Evolutionary conservation across 1,140 invertebrate species (phyloP).

Genomic region (Pogonomyrmex californicus): DNA sequence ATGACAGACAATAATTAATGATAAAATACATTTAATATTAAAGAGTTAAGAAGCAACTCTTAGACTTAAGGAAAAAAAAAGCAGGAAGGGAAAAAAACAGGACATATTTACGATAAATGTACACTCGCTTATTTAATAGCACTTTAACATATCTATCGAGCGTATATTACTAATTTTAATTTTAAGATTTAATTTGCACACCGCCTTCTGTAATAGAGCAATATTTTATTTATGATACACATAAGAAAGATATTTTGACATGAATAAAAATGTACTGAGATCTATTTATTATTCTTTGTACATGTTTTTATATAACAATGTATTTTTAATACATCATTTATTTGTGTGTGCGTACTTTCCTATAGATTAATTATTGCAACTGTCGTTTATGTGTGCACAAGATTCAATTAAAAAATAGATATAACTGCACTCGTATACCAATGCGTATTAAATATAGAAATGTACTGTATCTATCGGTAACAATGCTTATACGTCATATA

Average conservation of each 20-base stretch:
- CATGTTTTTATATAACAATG: background rate
- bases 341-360: background rate
- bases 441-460: constrained; percentile 27
- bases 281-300: constrained; percentile 26
- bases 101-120: constrained; percentile 27
- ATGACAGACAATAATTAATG: constrained; percentile 61
- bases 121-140: constrained; percentile 15
- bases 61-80: constrained; percentile 35
- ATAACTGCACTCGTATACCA: background rate
- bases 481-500: constrained; percentile 27
- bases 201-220: background rate
- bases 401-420: background rate
- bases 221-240: constrained; percentile 29
- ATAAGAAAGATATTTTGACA: constrained; percentile 12
- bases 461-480: constrained; percentile 3
- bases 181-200: constrained; percentile 19
- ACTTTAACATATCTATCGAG: constrained; percentile 32
- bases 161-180: constrained; percentile 8
- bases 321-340: constrained; percentile 30
- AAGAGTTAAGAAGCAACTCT: background rate
- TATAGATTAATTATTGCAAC: constrained; percentile 25
- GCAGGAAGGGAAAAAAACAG: background rate
- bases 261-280: background rate
- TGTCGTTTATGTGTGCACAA: constrained; percentile 20
- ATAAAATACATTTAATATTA: constrained; percentile 63